Conservation (phyloP, 2,113 vertebrate genomes). For the Elephantulus edwardii region DNA sequence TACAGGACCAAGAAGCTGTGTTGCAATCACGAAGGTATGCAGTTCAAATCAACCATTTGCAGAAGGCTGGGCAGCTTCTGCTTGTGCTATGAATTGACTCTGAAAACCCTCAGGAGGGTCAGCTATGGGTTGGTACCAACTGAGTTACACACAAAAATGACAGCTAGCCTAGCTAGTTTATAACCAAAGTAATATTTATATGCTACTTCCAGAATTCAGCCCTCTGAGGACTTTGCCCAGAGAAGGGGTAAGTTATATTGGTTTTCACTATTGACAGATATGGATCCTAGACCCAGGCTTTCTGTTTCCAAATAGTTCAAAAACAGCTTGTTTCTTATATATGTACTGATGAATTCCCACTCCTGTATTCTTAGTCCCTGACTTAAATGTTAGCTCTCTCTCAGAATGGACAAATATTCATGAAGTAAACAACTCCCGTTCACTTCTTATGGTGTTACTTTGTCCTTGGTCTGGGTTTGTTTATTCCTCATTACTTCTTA, state of each 20-base stretch:
- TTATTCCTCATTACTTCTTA: neutral
- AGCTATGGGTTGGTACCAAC: too few relatives aligned
- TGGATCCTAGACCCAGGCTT: neutral
- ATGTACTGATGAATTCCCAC: too few relatives aligned
- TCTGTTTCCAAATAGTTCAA: neutral
- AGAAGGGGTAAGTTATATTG: too few relatives aligned
- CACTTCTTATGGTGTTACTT: neutral
- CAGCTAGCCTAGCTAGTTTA: neutral
- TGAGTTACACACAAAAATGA: too few relatives aligned
- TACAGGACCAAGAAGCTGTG: neutral
- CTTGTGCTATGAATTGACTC: too few relatives aligned
- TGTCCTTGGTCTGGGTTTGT: neutral
- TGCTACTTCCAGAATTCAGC: neutral
- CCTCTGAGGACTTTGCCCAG: too few relatives aligned
- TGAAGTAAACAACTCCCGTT: neutral
- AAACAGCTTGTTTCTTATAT: neutral
- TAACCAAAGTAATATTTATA: neutral
- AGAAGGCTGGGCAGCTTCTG: too few relatives aligned
- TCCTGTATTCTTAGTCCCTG: accelerated
- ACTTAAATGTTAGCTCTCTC: neutral
- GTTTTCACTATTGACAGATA: neutral
- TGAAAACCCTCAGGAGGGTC: too few relatives aligned
- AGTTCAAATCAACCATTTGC: too few relatives aligned
- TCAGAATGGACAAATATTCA: neutral
- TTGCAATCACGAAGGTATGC: too few relatives aligned